Conservation (phyloP, 2,888 invertebrate species). For the Omphaloscelis lunosa region DNA sequence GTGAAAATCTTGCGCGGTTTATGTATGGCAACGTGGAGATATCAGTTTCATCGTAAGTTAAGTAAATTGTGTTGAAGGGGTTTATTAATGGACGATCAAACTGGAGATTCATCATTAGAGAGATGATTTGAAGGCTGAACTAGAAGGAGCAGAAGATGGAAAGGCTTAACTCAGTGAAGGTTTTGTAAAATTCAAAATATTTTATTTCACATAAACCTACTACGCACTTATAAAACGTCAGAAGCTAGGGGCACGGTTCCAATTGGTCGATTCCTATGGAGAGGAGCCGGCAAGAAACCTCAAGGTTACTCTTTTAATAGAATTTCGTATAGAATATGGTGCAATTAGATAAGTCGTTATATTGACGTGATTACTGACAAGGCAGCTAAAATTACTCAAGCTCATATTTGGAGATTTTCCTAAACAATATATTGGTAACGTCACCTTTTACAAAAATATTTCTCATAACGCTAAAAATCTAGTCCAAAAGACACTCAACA, state of each 20-base stretch:
- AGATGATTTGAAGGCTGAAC: background rate
- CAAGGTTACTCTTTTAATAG: no score
- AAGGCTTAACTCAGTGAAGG: background rate
- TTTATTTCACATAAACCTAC: no score
- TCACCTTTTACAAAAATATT: background rate
- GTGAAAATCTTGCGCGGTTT: constrained; percentile 57
- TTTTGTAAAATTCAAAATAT: no score
- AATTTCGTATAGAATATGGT: background rate
- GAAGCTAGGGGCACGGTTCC: no score
- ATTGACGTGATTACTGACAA: no score
- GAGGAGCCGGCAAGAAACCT: no score
- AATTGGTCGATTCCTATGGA: no score
- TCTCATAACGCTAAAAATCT: background rate
- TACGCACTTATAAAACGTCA: no score
- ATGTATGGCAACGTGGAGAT: constrained; percentile 38
- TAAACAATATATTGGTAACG: background rate
- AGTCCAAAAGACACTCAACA: constrained; percentile 16
- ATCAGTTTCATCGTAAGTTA: constrained; percentile 55
- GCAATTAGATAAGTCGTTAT: no score
- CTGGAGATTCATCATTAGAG: background rate
- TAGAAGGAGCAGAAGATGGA: background rate
- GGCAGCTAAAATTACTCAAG: no score
- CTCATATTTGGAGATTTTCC: background rate
- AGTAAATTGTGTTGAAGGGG: constrained; percentile 30
- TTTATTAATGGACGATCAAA: constrained; percentile 25